A percentile compares a stretch with the other conserved stretches of the same genome.
Evolutionary conservation across 2,113 vertebrate genomes (phyloP).

Genomic region (Saguinus imperator): DNA sequence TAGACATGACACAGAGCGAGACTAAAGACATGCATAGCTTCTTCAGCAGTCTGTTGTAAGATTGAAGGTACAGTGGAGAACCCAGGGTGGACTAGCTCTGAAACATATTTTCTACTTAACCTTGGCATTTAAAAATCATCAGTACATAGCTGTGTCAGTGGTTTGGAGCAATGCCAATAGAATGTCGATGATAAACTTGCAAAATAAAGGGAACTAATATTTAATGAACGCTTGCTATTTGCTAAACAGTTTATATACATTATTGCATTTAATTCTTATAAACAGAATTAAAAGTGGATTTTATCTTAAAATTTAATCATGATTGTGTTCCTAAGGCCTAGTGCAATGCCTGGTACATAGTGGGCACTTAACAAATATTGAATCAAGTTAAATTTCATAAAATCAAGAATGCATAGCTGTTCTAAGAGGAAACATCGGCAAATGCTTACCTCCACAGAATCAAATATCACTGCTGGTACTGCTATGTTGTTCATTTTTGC

Average conservation of each 20-base stretch:
- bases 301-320: not conserved
- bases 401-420: not conserved
- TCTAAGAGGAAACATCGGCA: not conserved
- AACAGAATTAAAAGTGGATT: not conserved
- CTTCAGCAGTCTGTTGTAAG: not conserved
- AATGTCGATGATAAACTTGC: not conserved
- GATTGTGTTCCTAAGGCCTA: not conserved
- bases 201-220: not conserved
- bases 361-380: not conserved
- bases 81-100: not conserved
- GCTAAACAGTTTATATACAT: not conserved
- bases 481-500: slow-evolving; percentile 88
- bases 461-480: slow-evolving; percentile 85
- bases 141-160: not conserved
- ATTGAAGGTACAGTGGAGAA: not conserved
- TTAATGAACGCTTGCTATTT: not conserved
- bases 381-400: not conserved
- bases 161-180: not conserved
- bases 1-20: fast-evolving
- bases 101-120: not conserved
- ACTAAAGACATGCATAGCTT: not conserved
- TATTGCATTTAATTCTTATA: not conserved
- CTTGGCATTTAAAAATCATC: not conserved
- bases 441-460: slow-evolving; percentile 83
- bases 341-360: not conserved